Evolutionary conservation across 2,113 vertebrate genomes (phyloP).

Genomic region (Elgaria multicarinata): DNA sequence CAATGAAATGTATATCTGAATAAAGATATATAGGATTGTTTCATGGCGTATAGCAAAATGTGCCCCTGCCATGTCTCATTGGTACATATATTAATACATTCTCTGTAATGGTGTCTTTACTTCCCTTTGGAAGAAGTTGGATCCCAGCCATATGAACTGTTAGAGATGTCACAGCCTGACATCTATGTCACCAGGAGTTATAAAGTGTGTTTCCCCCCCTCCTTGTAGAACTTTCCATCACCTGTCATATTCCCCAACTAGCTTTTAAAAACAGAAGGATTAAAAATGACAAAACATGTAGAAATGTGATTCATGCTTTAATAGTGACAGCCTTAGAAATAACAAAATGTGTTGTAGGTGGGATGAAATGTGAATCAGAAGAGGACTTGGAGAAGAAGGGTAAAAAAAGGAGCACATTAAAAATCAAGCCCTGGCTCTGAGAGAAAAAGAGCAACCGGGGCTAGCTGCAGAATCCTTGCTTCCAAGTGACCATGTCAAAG

Average conservation of each 20-base stretch:
- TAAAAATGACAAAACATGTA: slow-evolving; percentile 76
- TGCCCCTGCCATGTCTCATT: slow-evolving; percentile 36
- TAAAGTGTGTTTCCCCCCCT: slow-evolving; percentile 39
- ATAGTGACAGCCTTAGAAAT: slow-evolving; percentile 71
- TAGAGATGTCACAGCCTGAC: slow-evolving; percentile 62
- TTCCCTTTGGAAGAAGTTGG: slow-evolving; percentile 55
- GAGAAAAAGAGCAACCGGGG: slow-evolving; percentile 23
- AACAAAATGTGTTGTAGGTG: slow-evolving; percentile 70
- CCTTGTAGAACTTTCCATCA: slow-evolving; percentile 63
- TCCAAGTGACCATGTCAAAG: background rate
- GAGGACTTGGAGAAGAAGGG: slow-evolving; percentile 27
- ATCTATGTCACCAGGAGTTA: slow-evolving; percentile 48
- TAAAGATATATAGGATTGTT: background rate
- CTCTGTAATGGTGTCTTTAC: slow-evolving; percentile 48
- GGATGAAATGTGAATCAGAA: slow-evolving; percentile 60
- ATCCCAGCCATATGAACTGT: slow-evolving; percentile 64
- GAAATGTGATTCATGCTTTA: slow-evolving; percentile 74
- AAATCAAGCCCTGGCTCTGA: slow-evolving; percentile 20
- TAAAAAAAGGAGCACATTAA: slow-evolving; percentile 24
- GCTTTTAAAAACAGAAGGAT: slow-evolving; percentile 70
- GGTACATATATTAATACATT: slow-evolving; percentile 23
- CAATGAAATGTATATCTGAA: background rate
- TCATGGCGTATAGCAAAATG: background rate
- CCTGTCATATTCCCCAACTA: slow-evolving; percentile 58
- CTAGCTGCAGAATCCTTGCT: slow-evolving; percentile 13